Evolutionary conservation across 2,797 vertebrate species (phyloP), one percentile per base, ranked within the genome.

Genomic region (Sebastes ruberrimus): DNA sequence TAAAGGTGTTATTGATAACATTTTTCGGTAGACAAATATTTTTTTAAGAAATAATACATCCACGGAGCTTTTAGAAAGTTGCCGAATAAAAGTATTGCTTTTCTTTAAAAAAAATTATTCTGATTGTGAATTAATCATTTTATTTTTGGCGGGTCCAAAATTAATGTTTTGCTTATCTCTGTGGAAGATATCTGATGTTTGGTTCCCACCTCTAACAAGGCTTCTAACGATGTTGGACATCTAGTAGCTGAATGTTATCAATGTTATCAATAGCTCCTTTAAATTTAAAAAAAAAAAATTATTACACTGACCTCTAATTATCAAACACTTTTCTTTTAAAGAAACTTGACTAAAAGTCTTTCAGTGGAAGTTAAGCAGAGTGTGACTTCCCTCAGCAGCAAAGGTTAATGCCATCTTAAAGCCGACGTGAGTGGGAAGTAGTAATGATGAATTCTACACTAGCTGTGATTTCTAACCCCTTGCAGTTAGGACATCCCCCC

Each of bases 391-490:
- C 46, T 64, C 71, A 18, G 57, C 78, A 72, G 55, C 77, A 81
- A 81, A 90, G 85, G 83, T 88, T 84, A 88, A 81, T 71, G 79
- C 70, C 27, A 55, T 86, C 85, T 87, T 71, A 82, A 82, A 80
- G 82, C 69, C 9, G 35, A 80, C 85, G 74, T 74, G 72, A 88
- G 84, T 60, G 82, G 66, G 74, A 72, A 80, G 86, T 53, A 78
- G 81, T 87, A 78, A 87, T 88, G 81, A 91, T 83, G 85, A 88
- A 86, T 88, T 90, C 83, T 55, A 79, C 71, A 78, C 84, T 62
- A 67, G 78, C 77, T 86, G 82, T 81, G 86, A 92, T 92, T 94
- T 89, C 88, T 65, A 88, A 88, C 72, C 71, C 82, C 82, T 85
- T 81, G 74, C 75, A 81, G 88, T 80, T 74, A 84, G 84, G 67